Base-by-base conservation (phyloP, 2,888 invertebrate species). In the Amphipyra tragopoginis region DNA sequence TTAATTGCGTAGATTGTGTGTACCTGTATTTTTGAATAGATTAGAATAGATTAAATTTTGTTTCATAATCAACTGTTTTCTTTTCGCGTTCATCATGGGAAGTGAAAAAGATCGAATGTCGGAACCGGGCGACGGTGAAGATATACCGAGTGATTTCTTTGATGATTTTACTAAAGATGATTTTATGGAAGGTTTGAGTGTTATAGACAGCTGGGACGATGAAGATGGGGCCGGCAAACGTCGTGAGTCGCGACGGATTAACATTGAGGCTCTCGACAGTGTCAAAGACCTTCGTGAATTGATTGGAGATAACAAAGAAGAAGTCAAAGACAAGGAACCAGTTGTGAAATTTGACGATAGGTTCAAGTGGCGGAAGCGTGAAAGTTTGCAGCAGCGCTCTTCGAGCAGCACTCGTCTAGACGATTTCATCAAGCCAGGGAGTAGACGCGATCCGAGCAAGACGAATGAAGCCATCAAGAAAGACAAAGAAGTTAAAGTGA, bases 71-170 rank as follows among this genome's bases (percentile, higher is more conserved):
- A 40, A 42, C 61, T 36, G 48, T 58, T 66, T 66, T 50, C 33
- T 40, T 65, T 61, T 51, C 26, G 44, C 39, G 73, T 54, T 53
- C 14, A 60, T 29, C 42, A 74, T 79, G 86, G 85, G 76, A 33
- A 75, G 71, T 51, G 57, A 70, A 50, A 79, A 78, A 61, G 83
- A 83, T 49, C 70, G 65, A 63, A 61, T 55, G 39, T 79, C 80
- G 14, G 83, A 88, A 48, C 69, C 79, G 56, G 88, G 84, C 15
- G 91, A 89, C 38, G 80, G 80, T 39, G 94, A 94, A 77, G 93
- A 94, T 74, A 83, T 94, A 65, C 92, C 94, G 5, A 94, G 93
- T 86, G 93, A 94, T 85, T 94, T 94, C 79, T 94, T 94, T 76
- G 94, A 94, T 72, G 94, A 94, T 71, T 94, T 94, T 79, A 84